Evolutionary conservation across 2,888 invertebrate genomes (phyloP).

Genomic region (Yponomeuta evonymella): DNA sequence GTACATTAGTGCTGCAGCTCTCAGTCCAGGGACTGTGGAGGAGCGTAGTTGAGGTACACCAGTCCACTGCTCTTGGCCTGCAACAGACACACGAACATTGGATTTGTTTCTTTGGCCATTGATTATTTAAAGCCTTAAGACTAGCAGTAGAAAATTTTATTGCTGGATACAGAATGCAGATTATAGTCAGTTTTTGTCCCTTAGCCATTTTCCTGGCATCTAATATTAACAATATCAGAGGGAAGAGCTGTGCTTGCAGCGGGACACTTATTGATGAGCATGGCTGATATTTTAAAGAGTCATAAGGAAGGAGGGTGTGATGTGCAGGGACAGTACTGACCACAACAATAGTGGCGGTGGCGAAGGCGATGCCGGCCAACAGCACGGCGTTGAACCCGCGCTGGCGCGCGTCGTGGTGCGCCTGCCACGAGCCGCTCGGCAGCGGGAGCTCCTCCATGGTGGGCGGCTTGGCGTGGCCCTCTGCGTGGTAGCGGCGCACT

Average conservation of each 20-base stretch:
- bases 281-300: too few species aligned
- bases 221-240: too few species aligned
- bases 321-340: constrained; percentile 41
- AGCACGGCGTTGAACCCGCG: constrained; percentile 81
- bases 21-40: constrained; percentile 77
- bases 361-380: constrained; percentile 72
- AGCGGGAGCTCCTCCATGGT: constrained; percentile 87
- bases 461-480: constrained; percentile 52
- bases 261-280: too few species aligned
- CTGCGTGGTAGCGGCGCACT: constrained; percentile 62
- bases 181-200: too few species aligned
- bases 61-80: constrained; percentile 79
- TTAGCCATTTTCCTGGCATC: too few species aligned
- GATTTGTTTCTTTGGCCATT: too few species aligned
- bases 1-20: background rate
- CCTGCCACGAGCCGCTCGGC: constrained; percentile 87
- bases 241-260: too few species aligned
- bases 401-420: constrained; percentile 79
- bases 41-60: constrained; percentile 78
- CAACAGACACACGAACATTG: constrained; percentile 25
- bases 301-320: too few species aligned
- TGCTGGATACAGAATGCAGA: too few species aligned
- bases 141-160: too few species aligned
- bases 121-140: too few species aligned
- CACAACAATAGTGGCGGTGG: constrained; percentile 60